phyloP scores from a whole-genome alignment of 2,888 invertebrate genomes.

The Pandemis heparana region DNA sequence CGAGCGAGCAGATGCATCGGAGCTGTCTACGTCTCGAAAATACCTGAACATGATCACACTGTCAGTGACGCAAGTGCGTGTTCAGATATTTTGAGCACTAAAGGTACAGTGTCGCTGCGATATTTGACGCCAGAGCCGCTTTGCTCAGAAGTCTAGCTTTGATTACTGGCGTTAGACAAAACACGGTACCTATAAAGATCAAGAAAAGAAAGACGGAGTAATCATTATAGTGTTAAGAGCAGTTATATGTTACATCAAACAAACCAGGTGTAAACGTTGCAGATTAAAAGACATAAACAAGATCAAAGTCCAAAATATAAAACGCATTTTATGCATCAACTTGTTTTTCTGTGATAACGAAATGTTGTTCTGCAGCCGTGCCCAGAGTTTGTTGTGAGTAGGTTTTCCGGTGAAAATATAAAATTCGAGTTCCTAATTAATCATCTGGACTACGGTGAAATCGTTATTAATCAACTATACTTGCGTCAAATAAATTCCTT shows the following conservation, averaged over 20 bases:
- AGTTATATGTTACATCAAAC: no score
- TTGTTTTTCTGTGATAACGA: conserved; percentile 4
- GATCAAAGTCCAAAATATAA: not conserved
- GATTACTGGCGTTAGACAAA: not conserved
- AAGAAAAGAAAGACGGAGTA: not conserved
- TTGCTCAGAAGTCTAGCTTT: no score
- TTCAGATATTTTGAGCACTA: no score
- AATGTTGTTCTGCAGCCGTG: not conserved
- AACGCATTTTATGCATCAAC: not conserved
- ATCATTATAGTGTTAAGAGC: no score
- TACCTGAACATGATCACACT: no score
- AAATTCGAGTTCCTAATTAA: not conserved
- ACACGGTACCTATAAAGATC: not conserved
- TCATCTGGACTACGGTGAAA: not conserved
- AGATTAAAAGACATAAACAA: not conserved
- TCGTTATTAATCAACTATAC: conserved; percentile 6
- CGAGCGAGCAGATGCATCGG: no score
- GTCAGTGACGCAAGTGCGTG: no score
- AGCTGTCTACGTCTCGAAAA: no score
- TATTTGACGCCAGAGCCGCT: no score
- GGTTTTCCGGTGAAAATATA: not conserved
- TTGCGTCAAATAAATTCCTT: conserved; percentile 14
- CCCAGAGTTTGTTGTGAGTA: conserved; percentile 8
- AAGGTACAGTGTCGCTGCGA: no score
- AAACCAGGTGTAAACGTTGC: not conserved